Evolutionary conservation across 2,888 invertebrate species (phyloP).

Genomic region (Conops quadrifasciatus): DNA sequence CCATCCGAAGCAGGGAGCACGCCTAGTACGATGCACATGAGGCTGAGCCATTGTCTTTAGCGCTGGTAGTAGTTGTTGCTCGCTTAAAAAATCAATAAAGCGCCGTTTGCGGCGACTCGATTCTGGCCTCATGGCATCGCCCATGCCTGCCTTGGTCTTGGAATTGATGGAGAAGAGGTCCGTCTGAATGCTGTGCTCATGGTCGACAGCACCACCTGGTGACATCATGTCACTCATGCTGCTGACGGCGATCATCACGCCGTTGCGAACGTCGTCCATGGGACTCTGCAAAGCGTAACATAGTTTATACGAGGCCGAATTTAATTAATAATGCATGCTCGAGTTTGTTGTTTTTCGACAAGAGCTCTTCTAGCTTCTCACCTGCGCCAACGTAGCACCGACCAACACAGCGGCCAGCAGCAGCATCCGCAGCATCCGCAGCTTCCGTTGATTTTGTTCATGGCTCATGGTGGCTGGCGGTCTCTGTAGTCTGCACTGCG

Average conservation of each 20-base stretch:
- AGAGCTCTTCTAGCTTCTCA: not conserved
- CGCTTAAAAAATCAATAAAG: not conserved
- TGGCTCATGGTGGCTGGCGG: not conserved
- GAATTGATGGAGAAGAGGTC: conserved; percentile 44
- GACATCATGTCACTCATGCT: conserved; percentile 43
- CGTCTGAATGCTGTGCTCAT: conserved; percentile 43
- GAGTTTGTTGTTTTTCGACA: too few relatives aligned
- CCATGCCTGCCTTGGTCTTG: conserved; percentile 45
- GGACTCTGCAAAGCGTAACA: conserved; percentile 37
- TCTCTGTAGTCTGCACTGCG: not conserved
- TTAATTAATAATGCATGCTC: not conserved
- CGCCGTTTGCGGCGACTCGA: conserved; percentile 44
- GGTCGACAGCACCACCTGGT: conserved; percentile 42
- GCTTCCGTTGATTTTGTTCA: not conserved
- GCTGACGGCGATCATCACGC: conserved; percentile 45
- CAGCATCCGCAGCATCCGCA: not conserved
- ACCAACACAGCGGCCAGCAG: not conserved
- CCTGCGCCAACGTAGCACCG: not conserved
- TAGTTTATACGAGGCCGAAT: not conserved
- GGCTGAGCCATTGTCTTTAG: not conserved
- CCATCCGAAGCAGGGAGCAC: conserved; percentile 49
- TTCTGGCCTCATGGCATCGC: conserved; percentile 51
- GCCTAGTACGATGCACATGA: conserved; percentile 46
- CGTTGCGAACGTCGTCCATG: conserved; percentile 43
- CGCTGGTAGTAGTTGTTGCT: not conserved